Evolutionary conservation across 2,888 invertebrate genomes (phyloP).

Genomic region (Pristionchus maxplancki): DNA sequence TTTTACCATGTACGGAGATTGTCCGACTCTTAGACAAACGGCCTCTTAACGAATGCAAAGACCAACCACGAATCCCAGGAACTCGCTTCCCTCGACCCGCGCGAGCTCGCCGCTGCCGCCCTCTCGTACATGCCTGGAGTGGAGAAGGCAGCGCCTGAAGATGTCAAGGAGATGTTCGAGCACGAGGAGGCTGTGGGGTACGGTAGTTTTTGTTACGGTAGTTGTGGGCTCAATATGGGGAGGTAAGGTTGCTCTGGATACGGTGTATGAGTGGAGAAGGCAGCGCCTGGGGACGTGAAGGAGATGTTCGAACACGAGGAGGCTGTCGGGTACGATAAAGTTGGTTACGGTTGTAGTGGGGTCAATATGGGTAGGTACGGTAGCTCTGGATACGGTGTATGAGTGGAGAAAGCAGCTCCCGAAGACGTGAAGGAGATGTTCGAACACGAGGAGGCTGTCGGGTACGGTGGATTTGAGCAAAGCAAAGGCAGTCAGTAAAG

Average conservation of each 20-base stretch:
- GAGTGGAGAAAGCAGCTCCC: no score
- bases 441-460: slow-evolving; percentile 50
- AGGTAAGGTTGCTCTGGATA: background rate
- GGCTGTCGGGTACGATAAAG: background rate
- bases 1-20: no score
- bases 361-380: background rate
- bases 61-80: slow-evolving; percentile 66
- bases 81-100: slow-evolving; percentile 78
- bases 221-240: background rate
- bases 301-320: slow-evolving; percentile 76
- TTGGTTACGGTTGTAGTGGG: background rate
- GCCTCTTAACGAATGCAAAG: no score
- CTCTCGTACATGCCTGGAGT: slow-evolving; percentile 83
- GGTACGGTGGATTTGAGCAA: background rate
- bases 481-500: no score
- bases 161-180: slow-evolving; percentile 81
- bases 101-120: slow-evolving; percentile 83
- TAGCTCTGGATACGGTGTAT: no score
- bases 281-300: slow-evolving; percentile 81
- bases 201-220: background rate
- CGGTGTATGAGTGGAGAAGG: no score
- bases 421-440: slow-evolving; percentile 81
- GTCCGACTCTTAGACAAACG: no score
- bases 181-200: slow-evolving; percentile 21
- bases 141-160: slow-evolving; percentile 81